Base-by-base conservation (phyloP, 2,797 vertebrate species). In the Chrysocyon brachyurus region DNA sequence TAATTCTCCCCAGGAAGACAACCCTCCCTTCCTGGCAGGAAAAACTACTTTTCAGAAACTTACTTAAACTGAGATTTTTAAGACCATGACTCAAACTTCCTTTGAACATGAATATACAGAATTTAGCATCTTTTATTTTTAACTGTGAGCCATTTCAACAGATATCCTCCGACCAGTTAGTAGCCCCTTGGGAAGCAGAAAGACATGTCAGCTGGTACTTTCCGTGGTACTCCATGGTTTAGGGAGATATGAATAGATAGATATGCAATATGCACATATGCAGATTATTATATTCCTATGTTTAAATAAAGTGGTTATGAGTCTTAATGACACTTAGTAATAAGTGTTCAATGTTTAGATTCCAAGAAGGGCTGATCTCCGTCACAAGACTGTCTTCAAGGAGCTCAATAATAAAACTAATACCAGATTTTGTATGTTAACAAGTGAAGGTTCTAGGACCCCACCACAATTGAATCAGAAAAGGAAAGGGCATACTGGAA, bases 21-120 rank as follows among this genome's bases (percentile, higher is more conserved):
- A 8, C 6, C 0, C 17, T 83, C 24, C 26, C 1, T 94, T 96
- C 24, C 49, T 92, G 85, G 28, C 24, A 87, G 63, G 56, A 97
- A 91, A 95, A 85, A 46, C 92, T 91, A 90, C 59, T 66, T 95
- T 95, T 87, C 77, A 40, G 78, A 92, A 36, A 73, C 15, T 90
- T 97, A 94, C 61, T 93, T 93, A 84, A 77, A 73, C 31, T 73
- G 88, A 90, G 73, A 96, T 92, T 83, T n/a, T n/a, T 70, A 92
- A n/a, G 36, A 79, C 21, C 73, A 94, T 16, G 56, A 97, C 70
- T 94, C 88, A 97, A 90, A 26, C 57, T 94, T 96, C 82, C 64
- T 91, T 90, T 92, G n/a, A 92, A 64, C 15, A 89, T 88, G 78
- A 85, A 26, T 90, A n/a, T 70, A 46, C 10, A 90, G 52, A 95